Conservation (phyloP, 2,888 invertebrate genomes). For the Sphinx pinastri region DNA sequence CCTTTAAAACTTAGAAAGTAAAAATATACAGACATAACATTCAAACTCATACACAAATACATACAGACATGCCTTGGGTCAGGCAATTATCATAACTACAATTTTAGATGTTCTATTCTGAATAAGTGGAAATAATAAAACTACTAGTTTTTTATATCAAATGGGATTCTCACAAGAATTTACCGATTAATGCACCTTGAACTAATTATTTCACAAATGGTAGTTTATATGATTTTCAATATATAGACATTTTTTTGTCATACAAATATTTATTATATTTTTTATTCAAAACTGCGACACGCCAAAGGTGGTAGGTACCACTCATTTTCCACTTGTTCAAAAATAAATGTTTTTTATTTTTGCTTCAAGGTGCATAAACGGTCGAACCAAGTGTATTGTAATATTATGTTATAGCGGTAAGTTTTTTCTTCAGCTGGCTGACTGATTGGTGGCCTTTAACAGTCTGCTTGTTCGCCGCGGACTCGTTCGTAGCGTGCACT, state of each 20-base stretch:
- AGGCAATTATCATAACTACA: not conserved
- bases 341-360: not conserved
- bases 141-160: not conserved
- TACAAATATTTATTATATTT: no score
- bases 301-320: not conserved
- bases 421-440: constrained; percentile 76
- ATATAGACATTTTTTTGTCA: no score
- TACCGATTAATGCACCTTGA: not conserved
- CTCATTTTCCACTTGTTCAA: not conserved
- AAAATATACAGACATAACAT: constrained; percentile 37
- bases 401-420: constrained; percentile 56
- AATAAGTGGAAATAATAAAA: not conserved
- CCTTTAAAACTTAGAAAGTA: constrained; percentile 16
- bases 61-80: constrained; percentile 8
- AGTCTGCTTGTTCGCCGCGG: constrained; percentile 61
- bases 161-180: not conserved
- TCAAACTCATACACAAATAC: constrained; percentile 41
- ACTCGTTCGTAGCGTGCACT: constrained; percentile 79
- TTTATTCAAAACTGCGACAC: not conserved
- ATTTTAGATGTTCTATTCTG: not conserved
- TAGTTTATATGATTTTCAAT: no score
- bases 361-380: constrained; percentile 33
- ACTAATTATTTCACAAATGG: no score
- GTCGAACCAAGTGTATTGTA: constrained; percentile 22
- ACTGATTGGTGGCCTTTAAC: constrained; percentile 68